Evolutionary conservation across 2,113 vertebrate genomes (phyloP).

Genomic region (Dicrurus megarhynchus): DNA sequence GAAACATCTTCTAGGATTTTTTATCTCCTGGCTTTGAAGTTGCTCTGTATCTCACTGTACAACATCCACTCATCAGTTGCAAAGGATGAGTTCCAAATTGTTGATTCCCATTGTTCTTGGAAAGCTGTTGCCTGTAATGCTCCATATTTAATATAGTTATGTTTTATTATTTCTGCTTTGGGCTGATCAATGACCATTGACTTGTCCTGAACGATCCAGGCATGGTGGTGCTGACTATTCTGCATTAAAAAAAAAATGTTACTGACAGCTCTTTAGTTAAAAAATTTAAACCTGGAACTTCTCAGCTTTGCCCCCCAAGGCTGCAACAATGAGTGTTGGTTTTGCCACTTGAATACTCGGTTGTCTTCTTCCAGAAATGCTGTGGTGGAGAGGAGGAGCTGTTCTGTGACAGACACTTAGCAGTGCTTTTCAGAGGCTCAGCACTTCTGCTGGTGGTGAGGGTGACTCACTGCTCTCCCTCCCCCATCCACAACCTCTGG

Average conservation of each 20-base stretch:
- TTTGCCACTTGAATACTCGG: background rate
- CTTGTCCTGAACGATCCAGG: background rate
- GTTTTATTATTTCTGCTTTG: background rate
- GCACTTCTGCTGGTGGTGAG: background rate
- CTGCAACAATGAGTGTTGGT: background rate
- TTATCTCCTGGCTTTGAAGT: background rate
- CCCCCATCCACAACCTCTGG: slow-evolving; percentile 5
- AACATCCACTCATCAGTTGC: background rate
- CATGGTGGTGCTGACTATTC: background rate
- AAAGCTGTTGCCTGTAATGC: background rate
- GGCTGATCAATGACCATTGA: background rate
- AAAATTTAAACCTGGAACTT: background rate
- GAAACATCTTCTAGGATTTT: background rate
- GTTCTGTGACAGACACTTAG: background rate
- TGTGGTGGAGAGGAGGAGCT: background rate
- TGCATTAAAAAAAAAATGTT: background rate
- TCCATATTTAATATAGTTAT: background rate
- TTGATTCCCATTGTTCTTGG: background rate
- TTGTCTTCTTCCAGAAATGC: background rate
- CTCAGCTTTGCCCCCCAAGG: background rate
- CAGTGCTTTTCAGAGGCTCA: slow-evolving; percentile 12
- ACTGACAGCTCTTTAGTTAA: background rate
- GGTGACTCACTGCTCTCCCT: slow-evolving; percentile 30
- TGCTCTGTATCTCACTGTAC: background rate
- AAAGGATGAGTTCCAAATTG: background rate